Evolutionary conservation across 1,140 invertebrate genomes (phyloP).

Genomic region (Diprion similis): DNA sequence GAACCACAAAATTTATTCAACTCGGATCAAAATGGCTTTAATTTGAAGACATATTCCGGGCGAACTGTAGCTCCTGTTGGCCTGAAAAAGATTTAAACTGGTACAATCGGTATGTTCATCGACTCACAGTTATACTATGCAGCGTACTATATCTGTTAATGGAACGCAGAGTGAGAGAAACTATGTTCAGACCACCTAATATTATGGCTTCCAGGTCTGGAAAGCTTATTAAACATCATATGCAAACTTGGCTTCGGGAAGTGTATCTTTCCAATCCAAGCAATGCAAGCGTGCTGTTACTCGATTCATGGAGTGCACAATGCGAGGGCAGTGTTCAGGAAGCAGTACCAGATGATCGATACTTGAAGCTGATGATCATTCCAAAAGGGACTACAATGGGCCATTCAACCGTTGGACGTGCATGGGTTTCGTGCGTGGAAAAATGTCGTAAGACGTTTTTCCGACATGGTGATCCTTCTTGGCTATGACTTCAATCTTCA

Average conservation of each 20-base stretch:
- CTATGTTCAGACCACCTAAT: not conserved
- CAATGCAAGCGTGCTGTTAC: not conserved
- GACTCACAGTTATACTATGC: not conserved
- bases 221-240: not conserved
- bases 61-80: no score
- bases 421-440: not conserved
- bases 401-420: not conserved
- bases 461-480: not conserved
- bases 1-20: no score
- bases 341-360: not conserved
- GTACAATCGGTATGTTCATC: not conserved
- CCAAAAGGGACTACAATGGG: not conserved
- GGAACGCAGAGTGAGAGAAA: not conserved
- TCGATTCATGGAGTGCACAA: not conserved
- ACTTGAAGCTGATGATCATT: not conserved
- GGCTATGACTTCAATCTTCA: not conserved
- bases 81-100: no score
- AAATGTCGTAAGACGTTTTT: not conserved
- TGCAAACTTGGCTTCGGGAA: not conserved
- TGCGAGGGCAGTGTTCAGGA: not conserved
- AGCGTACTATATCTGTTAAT: not conserved
- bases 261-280: not conserved
- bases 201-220: not conserved
- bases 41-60: no score
- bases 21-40: no score